Evolutionary conservation across 1,140 invertebrate genomes (phyloP).

Genomic region (Aleiodes sp.): DNA sequence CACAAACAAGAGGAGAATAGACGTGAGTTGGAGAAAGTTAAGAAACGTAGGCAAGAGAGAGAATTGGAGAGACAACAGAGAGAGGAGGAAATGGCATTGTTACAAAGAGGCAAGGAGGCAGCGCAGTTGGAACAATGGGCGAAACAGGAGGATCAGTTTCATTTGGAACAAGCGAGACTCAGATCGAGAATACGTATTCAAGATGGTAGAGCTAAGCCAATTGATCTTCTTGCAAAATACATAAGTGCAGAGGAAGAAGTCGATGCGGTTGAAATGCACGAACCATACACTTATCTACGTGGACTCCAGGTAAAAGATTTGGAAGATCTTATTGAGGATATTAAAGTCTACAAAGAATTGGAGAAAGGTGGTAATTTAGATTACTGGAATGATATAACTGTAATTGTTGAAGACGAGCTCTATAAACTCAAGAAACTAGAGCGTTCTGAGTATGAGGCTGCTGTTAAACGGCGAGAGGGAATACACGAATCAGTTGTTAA

Average conservation of each 20-base stretch:
- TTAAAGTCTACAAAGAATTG: conserved; percentile 90
- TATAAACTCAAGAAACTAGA: conserved; percentile 84
- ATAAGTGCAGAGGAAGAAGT: conserved; percentile 92
- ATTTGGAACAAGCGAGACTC: conserved; percentile 87
- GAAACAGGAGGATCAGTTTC: conserved; percentile 93
- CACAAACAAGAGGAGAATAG: conserved; percentile 92
- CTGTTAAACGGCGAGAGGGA: conserved; percentile 83
- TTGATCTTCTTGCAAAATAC: conserved; percentile 97
- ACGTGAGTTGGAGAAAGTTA: conserved; percentile 89
- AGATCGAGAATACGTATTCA: conserved; percentile 95
- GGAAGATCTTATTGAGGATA: conserved; percentile 98
- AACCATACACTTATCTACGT: conserved; percentile 96
- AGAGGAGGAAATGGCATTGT: conserved; percentile 87
- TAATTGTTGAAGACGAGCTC: conserved; percentile 95
- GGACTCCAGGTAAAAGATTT: conserved; percentile 91
- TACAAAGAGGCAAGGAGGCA: conserved; percentile 93
- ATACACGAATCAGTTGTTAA: conserved; percentile 92
- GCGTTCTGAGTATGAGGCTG: conserved; percentile 71
- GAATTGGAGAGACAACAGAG: conserved; percentile 89
- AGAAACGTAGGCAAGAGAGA: conserved; percentile 88
- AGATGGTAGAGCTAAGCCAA: conserved; percentile 96
- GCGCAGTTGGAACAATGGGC: conserved; percentile 95
- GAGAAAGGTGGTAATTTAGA: conserved; percentile 87
- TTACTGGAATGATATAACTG: conserved; percentile 98
- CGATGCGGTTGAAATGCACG: conserved; percentile 96